These are phyloP conservation scores for Upupa epops DNA, from an alignment of 2,113 vertebrate genomes.

Conservation along the genomic window DNA sequence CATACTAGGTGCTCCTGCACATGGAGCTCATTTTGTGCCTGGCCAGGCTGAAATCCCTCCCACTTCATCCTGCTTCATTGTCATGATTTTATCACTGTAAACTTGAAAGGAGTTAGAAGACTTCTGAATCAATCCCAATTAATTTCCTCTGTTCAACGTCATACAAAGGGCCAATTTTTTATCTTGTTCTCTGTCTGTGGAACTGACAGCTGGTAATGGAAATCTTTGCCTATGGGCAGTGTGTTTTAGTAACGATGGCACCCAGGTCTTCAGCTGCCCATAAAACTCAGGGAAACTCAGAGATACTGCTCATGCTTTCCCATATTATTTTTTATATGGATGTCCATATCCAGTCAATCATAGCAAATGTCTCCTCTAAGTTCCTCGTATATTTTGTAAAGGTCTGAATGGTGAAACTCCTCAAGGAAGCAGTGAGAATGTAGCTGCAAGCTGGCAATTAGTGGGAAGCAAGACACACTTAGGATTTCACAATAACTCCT, in stretches of 20 bases:
- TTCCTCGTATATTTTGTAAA: neutral
- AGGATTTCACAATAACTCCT: slow-evolving; percentile 29
- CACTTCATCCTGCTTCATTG: neutral
- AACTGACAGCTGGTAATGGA: neutral
- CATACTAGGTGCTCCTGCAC: neutral
- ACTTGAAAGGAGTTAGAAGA: neutral
- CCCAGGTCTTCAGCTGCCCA: neutral
- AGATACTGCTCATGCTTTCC: neutral
- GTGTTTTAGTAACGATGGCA: neutral
- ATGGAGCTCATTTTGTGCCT: neutral
- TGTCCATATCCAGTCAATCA: neutral
- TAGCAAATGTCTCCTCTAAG: neutral
- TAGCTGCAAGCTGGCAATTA: neutral
- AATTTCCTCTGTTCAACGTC: neutral
- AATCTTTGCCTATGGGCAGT: neutral
- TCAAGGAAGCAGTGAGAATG: neutral
- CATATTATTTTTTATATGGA: neutral
- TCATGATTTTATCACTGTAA: neutral
- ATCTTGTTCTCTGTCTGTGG: neutral
- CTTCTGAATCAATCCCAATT: slow-evolving; percentile 46
- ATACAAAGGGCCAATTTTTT: neutral
- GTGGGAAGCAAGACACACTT: neutral
- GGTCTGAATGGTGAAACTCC: neutral
- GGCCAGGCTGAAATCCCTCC: neutral
- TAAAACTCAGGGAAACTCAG: neutral